Percentiles rank a stretch among this genome's conserved stretches.
Evolutionary conservation across 2,113 vertebrate genomes (phyloP).

Genomic region (Motacilla alba): DNA sequence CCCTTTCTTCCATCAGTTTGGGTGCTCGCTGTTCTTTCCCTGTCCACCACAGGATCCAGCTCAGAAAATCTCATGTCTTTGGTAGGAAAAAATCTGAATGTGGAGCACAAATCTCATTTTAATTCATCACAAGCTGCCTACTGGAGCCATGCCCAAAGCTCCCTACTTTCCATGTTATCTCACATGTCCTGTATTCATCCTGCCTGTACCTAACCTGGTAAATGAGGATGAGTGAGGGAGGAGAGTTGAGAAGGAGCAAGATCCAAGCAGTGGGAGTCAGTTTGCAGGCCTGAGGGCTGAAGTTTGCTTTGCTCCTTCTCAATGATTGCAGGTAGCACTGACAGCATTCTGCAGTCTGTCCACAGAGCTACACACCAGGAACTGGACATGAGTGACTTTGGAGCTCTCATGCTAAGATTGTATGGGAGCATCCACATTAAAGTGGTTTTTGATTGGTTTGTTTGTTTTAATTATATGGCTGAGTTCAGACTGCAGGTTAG

Average conservation of each 20-base stretch:
- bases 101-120: not conserved
- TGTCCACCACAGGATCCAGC: not conserved
- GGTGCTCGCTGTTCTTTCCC: accelerated
- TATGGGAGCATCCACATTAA: not conserved
- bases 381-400: accelerated
- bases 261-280: not conserved
- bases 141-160: not conserved
- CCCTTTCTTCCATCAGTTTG: not conserved
- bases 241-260: not conserved
- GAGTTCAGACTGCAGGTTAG: not conserved
- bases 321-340: not conserved
- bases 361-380: not conserved
- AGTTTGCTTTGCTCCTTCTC: not conserved
- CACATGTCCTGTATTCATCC: not conserved
- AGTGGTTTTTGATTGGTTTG: not conserved
- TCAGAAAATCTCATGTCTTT: not conserved
- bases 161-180: not conserved
- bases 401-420: not conserved
- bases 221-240: not conserved
- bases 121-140: not conserved
- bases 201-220: not conserved
- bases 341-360: not conserved
- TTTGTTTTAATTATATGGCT: not conserved
- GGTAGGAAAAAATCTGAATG: not conserved
- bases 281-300: not conserved